phyloP scores from a whole-genome alignment of 2,888 invertebrate species.

The Rhopalosiphum nymphaeae region DNA sequence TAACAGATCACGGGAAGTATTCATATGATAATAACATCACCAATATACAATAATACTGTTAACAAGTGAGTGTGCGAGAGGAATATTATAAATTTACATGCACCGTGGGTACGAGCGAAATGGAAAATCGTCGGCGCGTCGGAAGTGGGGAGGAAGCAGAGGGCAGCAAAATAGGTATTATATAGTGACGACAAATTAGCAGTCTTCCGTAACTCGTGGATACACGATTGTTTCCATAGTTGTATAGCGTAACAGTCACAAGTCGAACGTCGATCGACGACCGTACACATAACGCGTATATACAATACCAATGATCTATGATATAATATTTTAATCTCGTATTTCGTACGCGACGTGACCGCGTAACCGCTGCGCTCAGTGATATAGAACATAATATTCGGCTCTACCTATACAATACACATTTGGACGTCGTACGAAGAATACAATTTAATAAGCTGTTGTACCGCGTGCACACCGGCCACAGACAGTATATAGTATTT shows the following conservation, averaged over 20 bases:
- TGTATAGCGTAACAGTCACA: constrained; percentile 29
- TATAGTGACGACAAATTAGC: constrained; percentile 34
- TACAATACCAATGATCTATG: neutral
- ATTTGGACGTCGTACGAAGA: neutral
- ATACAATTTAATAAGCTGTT: neutral
- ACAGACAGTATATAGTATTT: neutral
- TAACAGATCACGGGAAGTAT: neutral
- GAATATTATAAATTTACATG: neutral
- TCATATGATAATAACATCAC: too few species aligned
- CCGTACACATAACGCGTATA: neutral
- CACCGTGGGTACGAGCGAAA: neutral
- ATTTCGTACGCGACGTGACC: neutral
- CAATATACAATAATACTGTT: too few species aligned
- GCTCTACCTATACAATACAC: neutral
- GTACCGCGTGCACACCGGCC: neutral
- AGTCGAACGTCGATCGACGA: constrained; percentile 36
- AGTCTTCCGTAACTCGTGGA: constrained; percentile 41
- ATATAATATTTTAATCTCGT: neutral
- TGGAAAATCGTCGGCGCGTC: neutral
- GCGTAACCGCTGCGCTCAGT: neutral
- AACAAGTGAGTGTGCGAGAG: neutral
- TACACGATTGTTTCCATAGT: constrained; percentile 42
- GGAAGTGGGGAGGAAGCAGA: constrained; percentile 13
- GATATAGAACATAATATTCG: neutral
- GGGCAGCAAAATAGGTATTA: neutral